Conservation (phyloP, 2,113 vertebrate genomes). For the Mobula hypostoma region DNA sequence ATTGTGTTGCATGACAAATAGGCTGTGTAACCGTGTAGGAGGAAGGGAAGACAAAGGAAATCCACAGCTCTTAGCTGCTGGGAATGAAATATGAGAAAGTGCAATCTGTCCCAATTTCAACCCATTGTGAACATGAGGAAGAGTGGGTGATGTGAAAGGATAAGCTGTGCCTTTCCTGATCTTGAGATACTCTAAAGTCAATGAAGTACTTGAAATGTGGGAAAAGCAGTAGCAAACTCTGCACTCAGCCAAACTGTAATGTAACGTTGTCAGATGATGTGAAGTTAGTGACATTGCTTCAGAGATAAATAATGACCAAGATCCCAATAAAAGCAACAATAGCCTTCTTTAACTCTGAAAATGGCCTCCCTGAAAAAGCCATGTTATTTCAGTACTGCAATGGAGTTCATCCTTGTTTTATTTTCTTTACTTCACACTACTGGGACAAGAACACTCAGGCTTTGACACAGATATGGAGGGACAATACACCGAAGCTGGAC, state of each 20-base stretch:
- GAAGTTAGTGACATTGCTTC: neutral
- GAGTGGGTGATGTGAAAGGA: neutral
- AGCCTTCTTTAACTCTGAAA: no score
- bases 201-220: neutral
- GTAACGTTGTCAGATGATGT: neutral
- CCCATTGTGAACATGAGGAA: neutral
- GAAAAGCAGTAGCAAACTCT: neutral
- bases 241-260: neutral
- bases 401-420: neutral
- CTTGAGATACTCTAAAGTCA: neutral
- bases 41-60: neutral
- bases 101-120: neutral
- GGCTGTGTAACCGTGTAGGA: neutral
- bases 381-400: neutral
- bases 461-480: neutral
- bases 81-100: neutral
- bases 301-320: neutral
- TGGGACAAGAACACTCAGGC: neutral
- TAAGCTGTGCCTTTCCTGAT: neutral
- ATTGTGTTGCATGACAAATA: neutral
- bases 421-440: neutral
- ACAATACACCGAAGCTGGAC: neutral
- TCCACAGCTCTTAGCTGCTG: neutral
- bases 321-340: neutral
- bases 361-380: neutral